Conservation (phyloP, 2,797 vertebrate genomes). For the Naso thynnoides region DNA sequence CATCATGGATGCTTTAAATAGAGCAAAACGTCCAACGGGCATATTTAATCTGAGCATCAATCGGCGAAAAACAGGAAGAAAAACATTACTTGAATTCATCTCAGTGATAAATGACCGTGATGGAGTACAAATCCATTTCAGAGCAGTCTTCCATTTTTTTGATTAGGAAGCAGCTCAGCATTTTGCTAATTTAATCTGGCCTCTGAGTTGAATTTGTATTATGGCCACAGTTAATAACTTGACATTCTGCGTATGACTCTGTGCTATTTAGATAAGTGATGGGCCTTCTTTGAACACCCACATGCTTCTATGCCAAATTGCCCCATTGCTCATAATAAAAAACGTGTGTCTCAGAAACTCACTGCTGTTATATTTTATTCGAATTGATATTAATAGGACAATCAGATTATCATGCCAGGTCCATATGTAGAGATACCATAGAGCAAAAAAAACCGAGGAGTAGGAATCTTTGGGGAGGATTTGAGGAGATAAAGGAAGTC, state of each 20-base stretch:
- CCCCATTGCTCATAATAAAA: slow-evolving; percentile 82
- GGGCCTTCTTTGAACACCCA: slow-evolving; percentile 71
- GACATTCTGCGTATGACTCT: slow-evolving; percentile 73
- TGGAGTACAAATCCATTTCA: slow-evolving; percentile 55
- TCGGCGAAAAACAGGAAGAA: slow-evolving; percentile 34
- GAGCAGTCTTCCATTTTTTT: slow-evolving; percentile 60
- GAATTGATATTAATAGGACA: slow-evolving; percentile 80
- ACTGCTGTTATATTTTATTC: slow-evolving; percentile 67
- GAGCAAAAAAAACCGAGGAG: background rate
- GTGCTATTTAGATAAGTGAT: slow-evolving; percentile 81
- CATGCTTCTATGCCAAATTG: slow-evolving; percentile 71
- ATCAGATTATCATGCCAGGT: slow-evolving; percentile 44
- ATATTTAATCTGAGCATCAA: slow-evolving; percentile 5
- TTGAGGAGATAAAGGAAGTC: slow-evolving; percentile 43
- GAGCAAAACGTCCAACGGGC: slow-evolving; percentile 9
- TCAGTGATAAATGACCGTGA: slow-evolving; percentile 45
- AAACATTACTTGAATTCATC: slow-evolving; percentile 17
- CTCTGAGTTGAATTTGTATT: slow-evolving; percentile 74
- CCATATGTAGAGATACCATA: slow-evolving; percentile 34
- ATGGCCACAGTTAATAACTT: slow-evolving; percentile 78
- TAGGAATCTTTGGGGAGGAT: slow-evolving; percentile 40
- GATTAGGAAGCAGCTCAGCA: slow-evolving; percentile 67
- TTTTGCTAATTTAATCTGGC: slow-evolving; percentile 75
- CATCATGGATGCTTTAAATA: background rate
- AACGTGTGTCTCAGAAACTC: slow-evolving; percentile 60